A percentile compares a stretch with the other conserved stretches of the same genome.
Evolutionary conservation across 2,113 vertebrate species (phyloP).

Genomic region (Tupaia chinensis): DNA sequence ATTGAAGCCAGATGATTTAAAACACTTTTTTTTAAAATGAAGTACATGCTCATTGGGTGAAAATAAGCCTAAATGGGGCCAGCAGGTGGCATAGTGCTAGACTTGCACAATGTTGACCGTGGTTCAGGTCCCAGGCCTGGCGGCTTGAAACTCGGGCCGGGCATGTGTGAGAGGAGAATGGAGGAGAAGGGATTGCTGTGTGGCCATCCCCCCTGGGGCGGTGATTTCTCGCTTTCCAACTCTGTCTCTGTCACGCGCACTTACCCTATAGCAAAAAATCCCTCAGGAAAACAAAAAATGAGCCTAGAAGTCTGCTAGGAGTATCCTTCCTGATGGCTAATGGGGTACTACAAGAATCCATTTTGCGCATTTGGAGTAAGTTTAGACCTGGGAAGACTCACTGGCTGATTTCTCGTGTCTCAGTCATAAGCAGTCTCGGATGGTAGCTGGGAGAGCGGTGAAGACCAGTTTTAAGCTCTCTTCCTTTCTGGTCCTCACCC

Average conservation of each 20-base stretch:
- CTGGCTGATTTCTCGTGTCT: constrained; percentile 1
- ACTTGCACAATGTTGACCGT: no score
- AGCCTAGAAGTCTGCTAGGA: not conserved
- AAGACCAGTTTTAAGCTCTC: not conserved
- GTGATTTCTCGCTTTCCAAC: no score
- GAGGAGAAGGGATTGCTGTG: no score
- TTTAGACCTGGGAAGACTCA: not conserved
- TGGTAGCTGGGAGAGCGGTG: not conserved
- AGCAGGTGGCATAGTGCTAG: no score
- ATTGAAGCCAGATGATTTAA: constrained; percentile 46
- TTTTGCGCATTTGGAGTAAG: not conserved
- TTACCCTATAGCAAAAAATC: no score
- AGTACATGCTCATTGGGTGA: not conserved
- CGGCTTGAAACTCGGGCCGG: no score
- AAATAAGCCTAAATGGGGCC: no score
- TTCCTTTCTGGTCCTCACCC: not conserved
- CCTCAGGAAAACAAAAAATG: no score
- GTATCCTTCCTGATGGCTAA: not conserved
- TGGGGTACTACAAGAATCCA: not conserved
- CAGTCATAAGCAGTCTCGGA: not conserved
- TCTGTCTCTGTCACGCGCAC: no score
- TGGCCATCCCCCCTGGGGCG: no score
- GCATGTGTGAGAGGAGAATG: no score
- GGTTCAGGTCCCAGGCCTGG: no score
- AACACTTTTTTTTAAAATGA: not conserved